These are phyloP conservation scores for Ctenodactylus gundi DNA, from an alignment of 2,113 vertebrate species.

Conservation along the genomic window DNA sequence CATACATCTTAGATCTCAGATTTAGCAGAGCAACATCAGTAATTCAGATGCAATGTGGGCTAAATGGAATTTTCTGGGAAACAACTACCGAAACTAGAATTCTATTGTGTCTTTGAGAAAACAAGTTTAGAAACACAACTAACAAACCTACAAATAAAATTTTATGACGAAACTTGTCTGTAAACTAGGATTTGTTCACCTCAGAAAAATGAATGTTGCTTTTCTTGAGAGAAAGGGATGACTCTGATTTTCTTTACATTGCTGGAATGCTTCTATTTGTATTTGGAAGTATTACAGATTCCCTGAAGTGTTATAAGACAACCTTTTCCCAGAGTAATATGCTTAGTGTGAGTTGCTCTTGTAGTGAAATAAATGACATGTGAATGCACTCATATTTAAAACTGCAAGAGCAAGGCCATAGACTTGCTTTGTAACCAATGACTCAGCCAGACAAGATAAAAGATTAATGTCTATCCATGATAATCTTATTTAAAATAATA, in stretches of 20 bases:
- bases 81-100: not conserved
- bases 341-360: not conserved
- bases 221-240: not conserved
- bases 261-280: not conserved
- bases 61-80: conserved; percentile 41
- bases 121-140: not conserved
- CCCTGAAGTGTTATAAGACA: not conserved
- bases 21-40: not conserved
- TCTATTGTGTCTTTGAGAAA: conserved; percentile 5
- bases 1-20: not conserved
- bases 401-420: not conserved
- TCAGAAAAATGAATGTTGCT: conserved; percentile 30
- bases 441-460: not conserved
- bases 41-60: not conserved
- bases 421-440: not conserved
- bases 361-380: conserved; percentile 13
- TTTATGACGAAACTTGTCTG: conserved; percentile 34
- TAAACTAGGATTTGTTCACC: not conserved
- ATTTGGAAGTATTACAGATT: not conserved
- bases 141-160: conserved; percentile 28
- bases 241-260: conserved; percentile 22
- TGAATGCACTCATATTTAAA: not conserved
- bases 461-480: not conserved
- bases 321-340: not conserved
- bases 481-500: not conserved